Conservation (phyloP, 2,113 vertebrate genomes). For the Grammomys dolichurus region DNA sequence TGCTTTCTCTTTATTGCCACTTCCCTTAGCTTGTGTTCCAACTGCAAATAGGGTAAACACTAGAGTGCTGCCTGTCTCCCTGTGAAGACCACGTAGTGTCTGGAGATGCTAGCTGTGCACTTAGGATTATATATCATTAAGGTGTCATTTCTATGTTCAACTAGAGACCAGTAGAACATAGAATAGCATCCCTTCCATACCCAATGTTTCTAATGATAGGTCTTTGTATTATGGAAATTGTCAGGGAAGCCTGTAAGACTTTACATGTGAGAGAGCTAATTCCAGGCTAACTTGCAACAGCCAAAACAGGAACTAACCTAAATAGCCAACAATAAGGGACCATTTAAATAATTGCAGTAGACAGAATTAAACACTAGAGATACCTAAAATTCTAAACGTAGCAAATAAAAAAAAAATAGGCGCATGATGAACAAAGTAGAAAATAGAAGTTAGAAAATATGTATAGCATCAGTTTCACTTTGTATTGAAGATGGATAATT, state of each 20-base stretch:
- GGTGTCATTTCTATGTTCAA: not conserved
- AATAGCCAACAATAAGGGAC: not conserved
- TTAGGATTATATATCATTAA: not conserved
- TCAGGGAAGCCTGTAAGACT: not conserved
- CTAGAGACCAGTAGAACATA: not conserved
- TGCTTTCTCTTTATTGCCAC: not conserved
- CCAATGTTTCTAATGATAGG: not conserved
- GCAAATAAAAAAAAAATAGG: constrained; percentile 5
- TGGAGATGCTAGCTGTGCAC: not conserved
- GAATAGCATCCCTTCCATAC: not conserved
- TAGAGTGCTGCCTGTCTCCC: not conserved
- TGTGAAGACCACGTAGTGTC: not conserved
- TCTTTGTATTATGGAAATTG: not conserved
- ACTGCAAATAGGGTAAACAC: not conserved
- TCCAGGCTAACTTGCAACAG: not conserved
- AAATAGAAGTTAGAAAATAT: not conserved
- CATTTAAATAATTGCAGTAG: constrained; percentile 1
- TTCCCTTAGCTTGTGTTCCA: not conserved
- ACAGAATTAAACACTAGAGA: not conserved
- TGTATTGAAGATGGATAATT: not conserved
- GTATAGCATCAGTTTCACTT: not conserved
- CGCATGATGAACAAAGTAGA: not conserved
- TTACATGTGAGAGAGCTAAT: not conserved
- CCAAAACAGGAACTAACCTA: constrained; percentile 38
- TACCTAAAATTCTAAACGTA: not conserved